A percentile compares a stretch with the other conserved stretches of the same genome.
These are phyloP conservation scores for Daktulosphaira vitifoliae DNA, from an alignment of 1,140 invertebrate genomes.

Conservation along the genomic window DNA sequence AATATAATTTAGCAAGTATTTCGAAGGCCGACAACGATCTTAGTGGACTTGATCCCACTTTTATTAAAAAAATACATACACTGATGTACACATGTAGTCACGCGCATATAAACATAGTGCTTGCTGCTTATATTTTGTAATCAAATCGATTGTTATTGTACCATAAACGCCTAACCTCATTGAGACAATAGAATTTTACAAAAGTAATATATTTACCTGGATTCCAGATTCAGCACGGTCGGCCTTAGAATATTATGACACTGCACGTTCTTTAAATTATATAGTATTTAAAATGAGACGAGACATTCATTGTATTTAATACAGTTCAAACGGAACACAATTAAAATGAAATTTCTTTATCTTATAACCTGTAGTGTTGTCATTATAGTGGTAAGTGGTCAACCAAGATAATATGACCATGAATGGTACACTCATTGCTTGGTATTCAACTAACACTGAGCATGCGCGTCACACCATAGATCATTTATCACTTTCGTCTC, in stretches of 20 bases:
- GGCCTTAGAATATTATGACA: not conserved
- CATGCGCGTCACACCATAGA: no score
- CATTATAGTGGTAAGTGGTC: not conserved
- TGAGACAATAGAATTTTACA: not conserved
- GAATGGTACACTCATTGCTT: not conserved
- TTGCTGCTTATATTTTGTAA: slow-evolving; percentile 4
- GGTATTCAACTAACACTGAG: not conserved
- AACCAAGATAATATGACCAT: not conserved
- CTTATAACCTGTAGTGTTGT: slow-evolving; percentile 15
- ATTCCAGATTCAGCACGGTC: not conserved
- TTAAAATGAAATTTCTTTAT: slow-evolving; percentile 5
- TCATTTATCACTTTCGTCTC: no score
- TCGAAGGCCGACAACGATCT: slow-evolving; percentile 17
- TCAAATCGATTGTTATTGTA: slow-evolving; percentile 24
- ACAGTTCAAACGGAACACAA: slow-evolving; percentile 6
- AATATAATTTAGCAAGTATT: slow-evolving; percentile 3
- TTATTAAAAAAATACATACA: not conserved
- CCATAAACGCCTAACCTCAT: slow-evolving; percentile 18
- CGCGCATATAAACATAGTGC: slow-evolving; percentile 4
- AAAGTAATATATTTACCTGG: slow-evolving; percentile 13
- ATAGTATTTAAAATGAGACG: not conserved
- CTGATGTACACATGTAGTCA: not conserved
- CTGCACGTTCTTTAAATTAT: not conserved
- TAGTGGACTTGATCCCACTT: not conserved
- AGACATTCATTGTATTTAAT: not conserved